Percentiles rank a stretch among this genome's conserved stretches.
phyloP scores from a whole-genome alignment of 2,797 vertebrate species.

The Erithacus rubecula region DNA sequence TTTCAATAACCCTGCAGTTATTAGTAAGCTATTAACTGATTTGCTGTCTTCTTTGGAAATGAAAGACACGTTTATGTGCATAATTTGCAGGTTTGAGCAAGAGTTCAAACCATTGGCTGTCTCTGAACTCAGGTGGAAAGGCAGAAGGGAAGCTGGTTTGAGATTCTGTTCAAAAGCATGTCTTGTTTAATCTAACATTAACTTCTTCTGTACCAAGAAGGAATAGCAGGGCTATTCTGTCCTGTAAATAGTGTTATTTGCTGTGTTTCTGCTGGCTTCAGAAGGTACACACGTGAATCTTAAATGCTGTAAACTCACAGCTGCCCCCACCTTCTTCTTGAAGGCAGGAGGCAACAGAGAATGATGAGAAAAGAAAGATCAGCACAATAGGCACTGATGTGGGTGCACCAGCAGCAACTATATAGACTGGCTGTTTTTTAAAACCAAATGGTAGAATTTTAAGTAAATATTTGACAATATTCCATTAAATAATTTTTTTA shows the following conservation, averaged over 20 bases:
- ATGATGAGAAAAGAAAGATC: neutral
- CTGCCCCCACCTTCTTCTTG: neutral
- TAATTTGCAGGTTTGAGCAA: neutral
- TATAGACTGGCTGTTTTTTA: neutral
- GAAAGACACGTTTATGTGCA: neutral
- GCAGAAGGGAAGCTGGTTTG: neutral
- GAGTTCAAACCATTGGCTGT: neutral
- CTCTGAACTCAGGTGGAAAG: neutral
- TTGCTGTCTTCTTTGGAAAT: neutral
- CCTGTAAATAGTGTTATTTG: neutral
- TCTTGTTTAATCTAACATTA: neutral
- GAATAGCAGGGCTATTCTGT: neutral
- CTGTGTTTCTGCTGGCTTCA: neutral
- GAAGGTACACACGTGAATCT: neutral
- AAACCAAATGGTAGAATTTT: neutral
- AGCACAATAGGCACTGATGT: neutral
- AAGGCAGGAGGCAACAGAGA: neutral
- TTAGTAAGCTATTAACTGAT: neutral
- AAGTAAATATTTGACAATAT: neutral
- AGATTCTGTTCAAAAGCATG: neutral
- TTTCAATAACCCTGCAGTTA: neutral
- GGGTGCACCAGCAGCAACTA: neutral
- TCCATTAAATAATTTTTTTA: neutral
- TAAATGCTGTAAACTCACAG: neutral
- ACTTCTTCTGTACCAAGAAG: neutral